phyloP scores from a whole-genome alignment of 2,797 vertebrate genomes.

The Tiaroga cobitis region DNA sequence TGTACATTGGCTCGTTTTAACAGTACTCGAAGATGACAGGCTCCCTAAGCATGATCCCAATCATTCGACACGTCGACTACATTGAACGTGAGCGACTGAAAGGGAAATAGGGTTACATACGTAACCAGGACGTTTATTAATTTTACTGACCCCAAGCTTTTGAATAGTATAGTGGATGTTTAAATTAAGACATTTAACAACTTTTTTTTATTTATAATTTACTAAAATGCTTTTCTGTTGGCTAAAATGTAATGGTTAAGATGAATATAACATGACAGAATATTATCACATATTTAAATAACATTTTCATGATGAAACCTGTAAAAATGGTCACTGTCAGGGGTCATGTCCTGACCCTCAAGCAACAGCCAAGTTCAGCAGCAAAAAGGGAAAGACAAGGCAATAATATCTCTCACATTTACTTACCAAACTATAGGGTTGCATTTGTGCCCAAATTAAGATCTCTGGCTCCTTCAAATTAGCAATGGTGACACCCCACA shows the following conservation, averaged over 20 bases:
- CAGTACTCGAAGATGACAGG: no score
- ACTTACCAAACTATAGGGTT: background rate
- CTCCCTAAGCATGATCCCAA: no score
- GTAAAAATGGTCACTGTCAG: background rate
- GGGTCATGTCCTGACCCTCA: background rate
- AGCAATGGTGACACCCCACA: background rate
- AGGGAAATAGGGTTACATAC: no score
- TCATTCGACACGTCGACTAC: no score
- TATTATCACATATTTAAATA: background rate
- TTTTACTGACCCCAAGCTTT: background rate
- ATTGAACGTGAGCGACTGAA: no score
- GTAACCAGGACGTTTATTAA: no score
- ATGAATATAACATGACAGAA: background rate
- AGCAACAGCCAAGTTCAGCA: constrained; percentile 14
- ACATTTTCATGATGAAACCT: background rate
- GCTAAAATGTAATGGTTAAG: background rate
- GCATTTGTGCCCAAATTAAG: constrained; percentile 25
- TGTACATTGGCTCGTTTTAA: no score
- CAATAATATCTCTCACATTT: constrained; percentile 16
- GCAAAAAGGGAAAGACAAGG: constrained; percentile 32
- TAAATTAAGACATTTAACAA: no score
- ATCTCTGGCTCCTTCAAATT: background rate
- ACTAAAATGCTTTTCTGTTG: no score
- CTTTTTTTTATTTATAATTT: no score
- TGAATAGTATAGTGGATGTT: no score